Conservation (phyloP, 2,797 vertebrate genomes). For the Leucoraja ocellata region DNA sequence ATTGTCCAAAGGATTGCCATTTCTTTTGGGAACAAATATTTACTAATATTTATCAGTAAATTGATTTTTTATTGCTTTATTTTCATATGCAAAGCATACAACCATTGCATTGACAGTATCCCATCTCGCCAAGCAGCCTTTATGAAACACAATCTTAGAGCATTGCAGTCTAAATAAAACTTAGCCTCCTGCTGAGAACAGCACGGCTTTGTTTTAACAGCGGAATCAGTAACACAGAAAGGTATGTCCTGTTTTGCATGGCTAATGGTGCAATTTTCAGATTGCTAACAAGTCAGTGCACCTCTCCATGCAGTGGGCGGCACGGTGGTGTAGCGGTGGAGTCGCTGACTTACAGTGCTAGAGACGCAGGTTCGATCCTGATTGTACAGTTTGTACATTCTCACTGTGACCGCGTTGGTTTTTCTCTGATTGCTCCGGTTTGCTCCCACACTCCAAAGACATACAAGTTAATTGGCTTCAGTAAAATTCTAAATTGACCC, state of each 20-base stretch:
- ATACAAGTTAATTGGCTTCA: too few species aligned
- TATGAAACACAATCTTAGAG: conserved; percentile 81
- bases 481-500: too few species aligned
- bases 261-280: conserved; percentile 65
- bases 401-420: too few species aligned
- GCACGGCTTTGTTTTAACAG: conserved; percentile 73
- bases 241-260: conserved; percentile 73
- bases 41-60: conserved; percentile 31
- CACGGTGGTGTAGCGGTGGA: too few species aligned
- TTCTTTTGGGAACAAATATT: conserved; percentile 71
- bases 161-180: conserved; percentile 82
- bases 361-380: too few species aligned
- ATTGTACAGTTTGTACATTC: too few species aligned
- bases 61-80: conserved; percentile 57
- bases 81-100: conserved; percentile 76
- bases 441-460: too few species aligned
- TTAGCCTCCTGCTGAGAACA: conserved; percentile 80
- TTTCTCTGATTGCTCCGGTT: too few species aligned
- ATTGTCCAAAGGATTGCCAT: background rate
- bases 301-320: too few species aligned
- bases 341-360: too few species aligned
- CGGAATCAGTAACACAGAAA: conserved; percentile 72
- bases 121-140: conserved; percentile 73
- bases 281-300: conserved; percentile 53
- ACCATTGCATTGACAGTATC: conserved; percentile 60